Evolutionary conservation across 2,113 vertebrate genomes (phyloP).

Genomic region (Ginglymostoma cirratum): DNA sequence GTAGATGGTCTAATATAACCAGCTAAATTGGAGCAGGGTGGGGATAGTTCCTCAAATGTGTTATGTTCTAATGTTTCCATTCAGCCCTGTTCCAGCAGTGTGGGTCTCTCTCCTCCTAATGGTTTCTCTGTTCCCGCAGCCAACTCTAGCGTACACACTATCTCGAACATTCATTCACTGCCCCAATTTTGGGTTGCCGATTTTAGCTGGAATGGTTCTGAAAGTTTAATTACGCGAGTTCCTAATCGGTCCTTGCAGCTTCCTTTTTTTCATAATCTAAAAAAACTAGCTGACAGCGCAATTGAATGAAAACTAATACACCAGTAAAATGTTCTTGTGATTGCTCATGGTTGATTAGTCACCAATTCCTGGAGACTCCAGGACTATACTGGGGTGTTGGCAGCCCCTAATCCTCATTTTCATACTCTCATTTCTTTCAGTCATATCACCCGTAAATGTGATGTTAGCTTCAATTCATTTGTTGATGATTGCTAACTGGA

Average conservation of each 20-base stretch:
- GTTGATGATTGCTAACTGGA: background rate
- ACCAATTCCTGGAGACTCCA: background rate
- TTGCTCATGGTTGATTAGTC: background rate
- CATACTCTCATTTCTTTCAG: background rate
- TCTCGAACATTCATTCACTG: no score
- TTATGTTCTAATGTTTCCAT: background rate
- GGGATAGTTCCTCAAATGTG: background rate
- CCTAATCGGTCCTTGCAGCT: background rate
- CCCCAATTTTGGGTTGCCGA: background rate
- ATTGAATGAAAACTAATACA: background rate
- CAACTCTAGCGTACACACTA: background rate
- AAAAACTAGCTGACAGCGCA: background rate
- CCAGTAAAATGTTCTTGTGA: background rate
- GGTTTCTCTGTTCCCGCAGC: background rate
- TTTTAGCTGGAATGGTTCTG: background rate
- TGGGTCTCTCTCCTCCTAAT: background rate
- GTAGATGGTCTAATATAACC: background rate
- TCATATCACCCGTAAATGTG: background rate
- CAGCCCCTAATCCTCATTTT: background rate
- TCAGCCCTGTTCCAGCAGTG: background rate
- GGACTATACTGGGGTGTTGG: background rate
- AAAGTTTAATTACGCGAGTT: no score
- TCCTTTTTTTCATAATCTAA: background rate
- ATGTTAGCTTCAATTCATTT: background rate
- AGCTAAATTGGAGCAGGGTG: background rate